Conservation (phyloP, 1,140 invertebrate genomes). For the Drosophila lacertosa region DNA sequence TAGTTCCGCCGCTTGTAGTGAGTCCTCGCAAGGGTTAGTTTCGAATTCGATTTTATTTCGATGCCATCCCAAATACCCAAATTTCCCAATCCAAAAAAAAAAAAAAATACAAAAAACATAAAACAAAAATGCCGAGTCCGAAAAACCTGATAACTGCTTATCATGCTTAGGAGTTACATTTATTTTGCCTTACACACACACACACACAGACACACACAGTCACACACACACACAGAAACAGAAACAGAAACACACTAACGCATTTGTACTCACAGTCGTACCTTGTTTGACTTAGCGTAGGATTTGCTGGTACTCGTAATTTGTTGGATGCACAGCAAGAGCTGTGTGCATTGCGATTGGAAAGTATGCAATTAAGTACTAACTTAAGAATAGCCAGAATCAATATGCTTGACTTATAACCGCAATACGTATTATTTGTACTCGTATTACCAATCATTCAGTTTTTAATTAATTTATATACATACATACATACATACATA, state of each 20-base stretch:
- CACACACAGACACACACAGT: constrained; percentile 12
- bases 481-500: no score
- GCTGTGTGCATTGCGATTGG: constrained; percentile 19
- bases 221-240: constrained; percentile 11
- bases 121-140: constrained; percentile 19
- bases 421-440: constrained; percentile 46
- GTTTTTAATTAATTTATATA: constrained; percentile 18
- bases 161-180: constrained; percentile 41
- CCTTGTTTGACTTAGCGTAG: constrained; percentile 40
- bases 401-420: constrained; percentile 43
- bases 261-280: constrained; percentile 17
- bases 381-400: constrained; percentile 19
- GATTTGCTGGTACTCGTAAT: constrained; percentile 35
- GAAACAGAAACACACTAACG: no score
- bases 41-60: constrained; percentile 27
- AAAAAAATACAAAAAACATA: not conserved
- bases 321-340: constrained; percentile 15
- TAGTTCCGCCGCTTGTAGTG: constrained; percentile 90
- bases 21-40: constrained; percentile 89
- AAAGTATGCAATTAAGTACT: constrained; percentile 1
- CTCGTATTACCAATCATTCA: constrained; percentile 34
- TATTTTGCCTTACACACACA: constrained; percentile 28
- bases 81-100: not conserved
- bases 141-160: constrained; percentile 36
- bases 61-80: constrained; percentile 3